Conservation (phyloP, 2,113 vertebrate species). For the Sinocyclocheilus rhinocerous region DNA sequence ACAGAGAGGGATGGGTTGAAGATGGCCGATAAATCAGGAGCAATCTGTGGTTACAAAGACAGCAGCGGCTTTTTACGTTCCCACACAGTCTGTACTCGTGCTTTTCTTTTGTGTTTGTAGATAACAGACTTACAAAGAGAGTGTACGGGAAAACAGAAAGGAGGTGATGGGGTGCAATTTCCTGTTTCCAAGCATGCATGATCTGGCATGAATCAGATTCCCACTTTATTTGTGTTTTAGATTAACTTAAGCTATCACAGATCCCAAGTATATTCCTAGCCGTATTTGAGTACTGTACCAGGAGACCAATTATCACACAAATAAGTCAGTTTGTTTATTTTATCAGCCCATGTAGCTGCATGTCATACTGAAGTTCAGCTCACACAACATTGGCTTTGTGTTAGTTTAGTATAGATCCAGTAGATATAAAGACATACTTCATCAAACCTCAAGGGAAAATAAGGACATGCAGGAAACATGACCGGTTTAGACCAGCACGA, state of each 20-base stretch:
- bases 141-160: not conserved
- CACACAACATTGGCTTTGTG: not conserved
- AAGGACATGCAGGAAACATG: not conserved
- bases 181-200: not conserved
- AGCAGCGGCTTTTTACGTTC: not conserved
- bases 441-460: constrained; percentile 27
- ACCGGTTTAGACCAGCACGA: constrained; percentile 10
- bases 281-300: not conserved
- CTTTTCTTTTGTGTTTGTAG: not conserved
- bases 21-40: constrained; percentile 16
- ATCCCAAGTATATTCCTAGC: not conserved
- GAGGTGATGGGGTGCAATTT: not conserved
- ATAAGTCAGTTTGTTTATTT: constrained; percentile 19
- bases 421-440: not conserved
- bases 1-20: constrained; percentile 35
- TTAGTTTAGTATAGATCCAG: not conserved
- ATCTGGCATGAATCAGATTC: not conserved
- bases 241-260: not conserved
- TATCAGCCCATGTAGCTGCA: not conserved
- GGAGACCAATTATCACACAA: not conserved
- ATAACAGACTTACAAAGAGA: not conserved
- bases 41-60: not conserved
- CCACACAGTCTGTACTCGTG: constrained; percentile 9
- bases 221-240: not conserved
- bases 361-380: constrained; percentile 15